Evolutionary conservation across 2,888 invertebrate genomes (phyloP).

Genomic region (Nysson spinosus): DNA sequence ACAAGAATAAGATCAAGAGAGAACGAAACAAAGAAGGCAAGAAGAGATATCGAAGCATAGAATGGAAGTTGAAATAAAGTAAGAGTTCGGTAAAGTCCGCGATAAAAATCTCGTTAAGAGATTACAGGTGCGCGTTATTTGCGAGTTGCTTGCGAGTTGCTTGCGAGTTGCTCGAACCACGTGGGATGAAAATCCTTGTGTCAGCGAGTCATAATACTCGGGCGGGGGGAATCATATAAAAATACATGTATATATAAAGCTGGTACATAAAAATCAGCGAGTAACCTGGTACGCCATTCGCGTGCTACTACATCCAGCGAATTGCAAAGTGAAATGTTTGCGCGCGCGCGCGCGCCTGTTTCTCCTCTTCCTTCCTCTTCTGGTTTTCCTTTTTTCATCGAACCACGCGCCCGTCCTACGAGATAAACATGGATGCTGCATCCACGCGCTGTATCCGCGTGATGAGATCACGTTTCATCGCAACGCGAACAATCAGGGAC

Average conservation of each 20-base stretch:
- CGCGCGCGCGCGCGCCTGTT: slow-evolving; percentile 1
- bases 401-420: slow-evolving; percentile 28
- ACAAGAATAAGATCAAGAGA: no score
- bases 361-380: slow-evolving; percentile 1
- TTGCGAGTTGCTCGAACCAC: not conserved
- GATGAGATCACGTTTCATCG: slow-evolving; percentile 61
- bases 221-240: slow-evolving; percentile 41
- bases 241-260: slow-evolving; percentile 51
- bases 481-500: slow-evolving; percentile 38
- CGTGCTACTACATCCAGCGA: slow-evolving; percentile 7
- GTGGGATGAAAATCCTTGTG: slow-evolving; percentile 33
- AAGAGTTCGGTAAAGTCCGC: not conserved
- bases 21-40: no score
- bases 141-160: slow-evolving; percentile 3
- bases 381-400: slow-evolving; percentile 33
- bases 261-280: slow-evolving; percentile 46
- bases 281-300: slow-evolving; percentile 9
- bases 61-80: no score
- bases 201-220: slow-evolving; percentile 38
- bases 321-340: slow-evolving; percentile 32
- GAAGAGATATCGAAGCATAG: no score
- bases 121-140: not conserved
- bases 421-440: no score
- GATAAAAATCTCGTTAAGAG: slow-evolving; percentile 3
- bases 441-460: no score